Evolutionary conservation across 2,888 invertebrate genomes (phyloP).

Genomic region (Leuctra nigra): DNA sequence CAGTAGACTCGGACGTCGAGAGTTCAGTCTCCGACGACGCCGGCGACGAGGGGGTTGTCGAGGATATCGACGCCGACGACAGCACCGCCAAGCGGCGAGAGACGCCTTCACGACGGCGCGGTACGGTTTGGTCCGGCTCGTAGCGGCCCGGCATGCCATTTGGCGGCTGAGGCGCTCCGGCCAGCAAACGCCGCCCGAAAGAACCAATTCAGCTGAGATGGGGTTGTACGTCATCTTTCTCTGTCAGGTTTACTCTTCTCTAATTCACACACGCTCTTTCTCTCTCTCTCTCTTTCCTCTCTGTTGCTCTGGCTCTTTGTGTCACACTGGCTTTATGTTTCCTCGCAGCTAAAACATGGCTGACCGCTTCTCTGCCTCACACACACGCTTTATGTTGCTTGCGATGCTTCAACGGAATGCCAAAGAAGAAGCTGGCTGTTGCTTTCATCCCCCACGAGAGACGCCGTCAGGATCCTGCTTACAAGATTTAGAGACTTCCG

Average conservation of each 20-base stretch:
- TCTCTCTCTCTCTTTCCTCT: neutral
- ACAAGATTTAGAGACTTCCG: no score
- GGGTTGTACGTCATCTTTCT: slow-evolving; percentile 27
- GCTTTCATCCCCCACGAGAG: no score
- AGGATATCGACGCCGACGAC: slow-evolving; percentile 35
- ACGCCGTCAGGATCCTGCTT: no score
- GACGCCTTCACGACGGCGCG: slow-evolving; percentile 62
- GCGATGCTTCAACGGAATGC: no score
- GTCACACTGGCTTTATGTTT: no score
- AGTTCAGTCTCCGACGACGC: neutral
- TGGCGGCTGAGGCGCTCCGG: slow-evolving; percentile 50
- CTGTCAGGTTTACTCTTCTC: slow-evolving; percentile 17
- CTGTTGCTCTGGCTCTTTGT: no score
- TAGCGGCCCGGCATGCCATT: slow-evolving; percentile 65
- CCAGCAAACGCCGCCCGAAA: slow-evolving; percentile 20
- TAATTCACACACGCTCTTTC: slow-evolving; percentile 6
- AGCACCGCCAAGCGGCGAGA: slow-evolving; percentile 45
- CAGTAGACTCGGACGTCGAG: neutral
- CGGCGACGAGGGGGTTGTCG: neutral
- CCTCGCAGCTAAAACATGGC: no score
- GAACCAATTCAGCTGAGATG: slow-evolving; percentile 27
- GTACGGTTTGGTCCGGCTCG: slow-evolving; percentile 62
- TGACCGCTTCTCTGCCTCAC: no score
- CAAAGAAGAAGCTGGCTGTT: no score
- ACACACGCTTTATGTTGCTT: no score